Percentiles rank a stretch among this genome's conserved stretches.
These are phyloP conservation scores for human DNA, from an alignment of 2,113 vertebrate species.

Conservation along the genomic window GRCh38 chr5:169342501-169343000, in stretches of 20 bases:
- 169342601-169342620: not conserved
- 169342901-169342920: not conserved
- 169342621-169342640: not conserved
- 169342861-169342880: not conserved
- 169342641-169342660: not conserved
- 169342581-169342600: not conserved
- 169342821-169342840: not conserved
- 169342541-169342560: not conserved
- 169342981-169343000: not conserved
- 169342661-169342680: not conserved
- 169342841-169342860: not conserved
- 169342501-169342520: not conserved
- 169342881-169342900: not conserved
- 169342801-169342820: not conserved
- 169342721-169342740: not conserved
- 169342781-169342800: not conserved
- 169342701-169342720: not conserved
- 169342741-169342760: constrained; percentile 29
- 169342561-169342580: not conserved
- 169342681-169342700: not conserved
- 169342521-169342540: not conserved
- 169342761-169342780: not conserved
- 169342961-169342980: not conserved
- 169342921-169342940: not conserved
- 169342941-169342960: not conserved